Evolutionary conservation across 2,888 invertebrate species (phyloP).

Genomic region (Agonopterix alstromeriana): DNA sequence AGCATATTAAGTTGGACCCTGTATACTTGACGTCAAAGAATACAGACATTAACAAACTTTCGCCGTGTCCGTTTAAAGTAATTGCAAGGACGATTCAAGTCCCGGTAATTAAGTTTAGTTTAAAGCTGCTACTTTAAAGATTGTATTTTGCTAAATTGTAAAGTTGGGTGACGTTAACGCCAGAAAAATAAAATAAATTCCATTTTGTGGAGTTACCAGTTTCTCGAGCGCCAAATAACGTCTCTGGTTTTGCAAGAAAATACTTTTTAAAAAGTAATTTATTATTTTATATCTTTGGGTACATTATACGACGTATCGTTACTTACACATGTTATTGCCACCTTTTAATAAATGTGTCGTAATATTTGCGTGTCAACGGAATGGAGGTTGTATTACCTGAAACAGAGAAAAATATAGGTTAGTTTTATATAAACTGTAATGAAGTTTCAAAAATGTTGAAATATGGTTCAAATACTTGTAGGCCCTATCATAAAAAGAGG

Average conservation of each 20-base stretch:
- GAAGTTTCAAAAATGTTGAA: too few relatives aligned
- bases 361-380: not conserved
- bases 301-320: not conserved
- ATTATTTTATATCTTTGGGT: not conserved
- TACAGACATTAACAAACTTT: too few relatives aligned
- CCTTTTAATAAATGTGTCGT: not conserved
- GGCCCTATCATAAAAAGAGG: too few relatives aligned
- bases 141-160: too few relatives aligned
- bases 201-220: not conserved
- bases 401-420: constrained; percentile 25
- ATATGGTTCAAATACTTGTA: too few relatives aligned
- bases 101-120: constrained; percentile 6
- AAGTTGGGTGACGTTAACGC: not conserved
- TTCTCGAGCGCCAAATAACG: not conserved
- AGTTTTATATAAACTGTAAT: constrained; percentile 2
- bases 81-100: not conserved
- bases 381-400: constrained; percentile 30
- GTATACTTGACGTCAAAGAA: too few relatives aligned
- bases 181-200: not conserved
- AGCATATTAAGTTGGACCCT: too few relatives aligned
- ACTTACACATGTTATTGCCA: not conserved
- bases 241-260: not conserved
- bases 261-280: not conserved
- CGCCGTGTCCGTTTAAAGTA: not conserved
- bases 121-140: not conserved